phyloP scores from a whole-genome alignment of 2,888 invertebrate genomes.

The Glaucopsyche alexis region DNA sequence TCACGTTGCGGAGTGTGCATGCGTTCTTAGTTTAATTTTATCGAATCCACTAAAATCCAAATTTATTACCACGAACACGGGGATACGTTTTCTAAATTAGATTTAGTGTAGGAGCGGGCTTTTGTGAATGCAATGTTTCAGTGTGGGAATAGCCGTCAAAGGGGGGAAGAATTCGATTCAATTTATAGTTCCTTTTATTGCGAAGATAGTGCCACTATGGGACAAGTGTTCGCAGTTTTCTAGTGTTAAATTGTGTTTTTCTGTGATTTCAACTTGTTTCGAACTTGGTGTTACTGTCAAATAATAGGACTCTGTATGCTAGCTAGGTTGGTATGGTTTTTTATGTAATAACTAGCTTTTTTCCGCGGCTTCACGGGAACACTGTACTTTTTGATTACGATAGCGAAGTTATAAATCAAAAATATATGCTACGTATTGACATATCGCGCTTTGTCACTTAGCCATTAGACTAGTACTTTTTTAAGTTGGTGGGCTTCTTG shows the following conservation, averaged over 20 bases:
- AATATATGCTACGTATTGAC: too few species aligned
- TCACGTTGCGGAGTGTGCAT: slow-evolving; percentile 19
- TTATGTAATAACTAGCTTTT: background rate
- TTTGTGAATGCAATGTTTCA: slow-evolving; percentile 55
- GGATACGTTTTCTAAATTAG: slow-evolving; percentile 53
- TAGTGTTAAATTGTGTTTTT: slow-evolving; percentile 40
- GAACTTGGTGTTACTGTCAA: slow-evolving; percentile 30
- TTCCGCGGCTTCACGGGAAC: too few species aligned
- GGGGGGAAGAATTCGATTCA: slow-evolving; percentile 62
- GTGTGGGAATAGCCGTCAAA: slow-evolving; percentile 54
- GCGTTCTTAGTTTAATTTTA: slow-evolving; percentile 32
- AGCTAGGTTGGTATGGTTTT: background rate
- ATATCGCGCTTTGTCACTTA: too few species aligned
- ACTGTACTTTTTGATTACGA: too few species aligned
- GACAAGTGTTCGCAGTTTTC: slow-evolving; percentile 38
- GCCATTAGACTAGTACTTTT: too few species aligned
- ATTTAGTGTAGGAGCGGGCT: slow-evolving; percentile 63
- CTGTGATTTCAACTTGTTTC: slow-evolving; percentile 38
- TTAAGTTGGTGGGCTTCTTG: too few species aligned
- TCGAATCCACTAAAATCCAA: slow-evolving; percentile 33
- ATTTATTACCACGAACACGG: slow-evolving; percentile 35
- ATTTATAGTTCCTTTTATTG: slow-evolving; percentile 59
- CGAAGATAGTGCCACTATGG: slow-evolving; percentile 43
- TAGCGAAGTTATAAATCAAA: too few species aligned
- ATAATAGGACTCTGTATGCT: background rate